phyloP scores from a whole-genome alignment of 1,140 invertebrate genomes.

The Drosophila watanabei region DNA sequence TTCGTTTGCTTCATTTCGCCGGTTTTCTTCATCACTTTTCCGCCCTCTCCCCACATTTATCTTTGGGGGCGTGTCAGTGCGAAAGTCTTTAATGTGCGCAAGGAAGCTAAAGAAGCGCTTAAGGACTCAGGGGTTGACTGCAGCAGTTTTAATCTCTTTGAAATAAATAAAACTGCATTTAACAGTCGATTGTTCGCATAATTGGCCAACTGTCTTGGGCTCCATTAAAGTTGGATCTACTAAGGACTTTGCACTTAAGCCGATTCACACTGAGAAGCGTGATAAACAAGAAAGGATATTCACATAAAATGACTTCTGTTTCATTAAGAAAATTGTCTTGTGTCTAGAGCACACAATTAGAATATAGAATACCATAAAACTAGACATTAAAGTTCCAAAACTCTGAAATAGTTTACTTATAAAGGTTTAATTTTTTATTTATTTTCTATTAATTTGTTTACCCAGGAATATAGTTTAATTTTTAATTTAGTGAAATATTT shows the following conservation, averaged over 20 bases:
- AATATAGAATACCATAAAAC: neutral
- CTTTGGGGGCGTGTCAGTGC: constrained; percentile 23
- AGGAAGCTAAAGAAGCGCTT: constrained; percentile 2
- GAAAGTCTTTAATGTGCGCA: constrained; percentile 31
- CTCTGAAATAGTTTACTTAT: neutral
- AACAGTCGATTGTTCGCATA: constrained; percentile 59
- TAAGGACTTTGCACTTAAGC: constrained; percentile 28
- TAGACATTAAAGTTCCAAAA: neutral
- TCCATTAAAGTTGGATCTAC: constrained; percentile 45
- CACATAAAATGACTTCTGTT: neutral
- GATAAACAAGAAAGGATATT: neutral
- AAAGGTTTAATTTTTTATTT: neutral
- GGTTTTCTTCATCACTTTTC: constrained; percentile 16
- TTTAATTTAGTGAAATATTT: neutral
- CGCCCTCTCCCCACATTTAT: constrained; percentile 38
- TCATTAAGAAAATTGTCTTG: too few species aligned
- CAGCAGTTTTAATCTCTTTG: constrained; percentile 48
- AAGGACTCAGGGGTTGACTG: constrained; percentile 18
- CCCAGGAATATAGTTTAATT: neutral
- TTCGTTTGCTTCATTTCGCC: constrained; percentile 31
- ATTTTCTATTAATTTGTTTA: neutral
- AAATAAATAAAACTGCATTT: constrained; percentile 65
- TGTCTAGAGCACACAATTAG: too few species aligned
- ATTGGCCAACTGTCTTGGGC: constrained; percentile 43
- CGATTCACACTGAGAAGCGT: neutral